Conservation (phyloP, 2,113 vertebrate species). For the Myodes glareolus region DNA sequence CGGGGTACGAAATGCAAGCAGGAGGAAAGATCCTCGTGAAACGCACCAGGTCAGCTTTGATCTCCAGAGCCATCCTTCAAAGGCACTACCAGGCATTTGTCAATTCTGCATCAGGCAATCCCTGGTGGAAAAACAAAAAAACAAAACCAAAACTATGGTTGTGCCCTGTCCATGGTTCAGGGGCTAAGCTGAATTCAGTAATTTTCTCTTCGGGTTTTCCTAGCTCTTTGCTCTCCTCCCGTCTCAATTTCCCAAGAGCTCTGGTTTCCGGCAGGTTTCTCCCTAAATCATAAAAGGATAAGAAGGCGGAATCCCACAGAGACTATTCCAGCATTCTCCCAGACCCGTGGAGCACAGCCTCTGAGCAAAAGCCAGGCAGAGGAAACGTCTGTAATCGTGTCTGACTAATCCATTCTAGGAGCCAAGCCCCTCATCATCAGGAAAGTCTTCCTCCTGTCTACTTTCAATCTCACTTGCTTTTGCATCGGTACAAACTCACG, state of each 20-base stretch:
- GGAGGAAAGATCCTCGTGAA: neutral
- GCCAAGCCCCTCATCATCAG: neutral
- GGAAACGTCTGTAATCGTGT: neutral
- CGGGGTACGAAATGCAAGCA: neutral
- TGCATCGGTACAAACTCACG: neutral
- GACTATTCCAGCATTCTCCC: neutral
- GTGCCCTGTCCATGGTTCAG: neutral
- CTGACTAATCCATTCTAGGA: neutral
- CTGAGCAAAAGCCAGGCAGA: neutral
- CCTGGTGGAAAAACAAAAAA: neutral
- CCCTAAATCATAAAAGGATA: neutral
- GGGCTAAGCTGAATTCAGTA: slow-evolving; percentile 37
- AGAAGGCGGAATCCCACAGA: neutral
- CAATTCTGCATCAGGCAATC: neutral
- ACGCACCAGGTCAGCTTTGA: neutral
- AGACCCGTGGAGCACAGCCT: neutral
- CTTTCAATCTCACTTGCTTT: neutral
- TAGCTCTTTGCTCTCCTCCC: neutral
- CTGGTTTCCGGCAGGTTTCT: neutral
- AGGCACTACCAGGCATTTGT: neutral
- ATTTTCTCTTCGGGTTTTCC: slow-evolving; percentile 1
- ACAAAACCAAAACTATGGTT: neutral
- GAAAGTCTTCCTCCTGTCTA: slow-evolving; percentile 3
- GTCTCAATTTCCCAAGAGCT: neutral
- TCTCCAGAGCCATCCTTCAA: neutral